phyloP scores from a whole-genome alignment of 2,888 invertebrate species.

The Sussaba pulchella region DNA sequence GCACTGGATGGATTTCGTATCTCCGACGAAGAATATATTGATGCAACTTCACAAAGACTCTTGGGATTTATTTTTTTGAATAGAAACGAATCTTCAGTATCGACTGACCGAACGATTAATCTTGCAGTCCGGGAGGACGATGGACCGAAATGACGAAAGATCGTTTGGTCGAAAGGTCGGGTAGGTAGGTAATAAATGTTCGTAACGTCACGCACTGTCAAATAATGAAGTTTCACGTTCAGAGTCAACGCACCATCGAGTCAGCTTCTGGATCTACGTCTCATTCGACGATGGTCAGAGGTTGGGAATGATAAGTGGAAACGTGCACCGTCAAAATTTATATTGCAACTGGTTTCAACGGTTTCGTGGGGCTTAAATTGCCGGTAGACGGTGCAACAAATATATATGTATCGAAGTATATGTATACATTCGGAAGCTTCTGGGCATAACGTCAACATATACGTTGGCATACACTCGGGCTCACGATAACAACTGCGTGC shows the following conservation, averaged over 20 bases:
- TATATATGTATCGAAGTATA: not conserved
- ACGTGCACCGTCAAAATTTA: not conserved
- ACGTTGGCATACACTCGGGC: constrained; percentile 13
- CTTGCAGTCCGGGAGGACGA: constrained; percentile 48
- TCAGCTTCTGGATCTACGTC: constrained; percentile 28
- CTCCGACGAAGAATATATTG: constrained; percentile 40
- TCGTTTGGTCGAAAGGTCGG: constrained; percentile 62
- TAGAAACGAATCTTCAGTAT: constrained; percentile 55
- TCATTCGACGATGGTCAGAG: constrained; percentile 37
- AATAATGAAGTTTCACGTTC: constrained; percentile 50
- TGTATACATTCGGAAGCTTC: not conserved
- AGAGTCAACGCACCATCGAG: constrained; percentile 30
- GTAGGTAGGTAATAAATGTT: constrained; percentile 64
- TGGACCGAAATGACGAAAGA: constrained; percentile 53
- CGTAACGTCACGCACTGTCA: constrained; percentile 22
- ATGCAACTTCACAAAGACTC: constrained; percentile 53
- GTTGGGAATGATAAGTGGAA: constrained; percentile 15
- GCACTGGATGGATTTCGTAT: constrained; percentile 34
- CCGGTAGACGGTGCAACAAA: not conserved
- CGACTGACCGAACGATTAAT: constrained; percentile 59
- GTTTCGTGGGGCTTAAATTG: not conserved
- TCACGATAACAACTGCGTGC: constrained; percentile 20
- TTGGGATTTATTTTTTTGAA: constrained; percentile 28
- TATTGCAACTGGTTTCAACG: not conserved
- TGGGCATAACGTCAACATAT: not conserved